Conservation (phyloP, 1,140 invertebrate species). For the Diabrotica undecimpunctata region DNA sequence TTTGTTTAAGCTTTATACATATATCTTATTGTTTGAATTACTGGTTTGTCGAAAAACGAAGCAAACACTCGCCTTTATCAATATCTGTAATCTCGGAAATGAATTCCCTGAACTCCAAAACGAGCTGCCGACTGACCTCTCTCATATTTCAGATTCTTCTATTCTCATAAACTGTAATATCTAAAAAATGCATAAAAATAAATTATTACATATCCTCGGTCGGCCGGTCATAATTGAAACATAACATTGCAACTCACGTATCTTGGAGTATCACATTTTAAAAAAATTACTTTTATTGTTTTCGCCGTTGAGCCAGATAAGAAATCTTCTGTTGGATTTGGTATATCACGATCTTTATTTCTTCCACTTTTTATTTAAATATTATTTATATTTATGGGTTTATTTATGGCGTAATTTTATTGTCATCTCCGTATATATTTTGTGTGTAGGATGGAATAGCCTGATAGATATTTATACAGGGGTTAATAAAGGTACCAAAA, state of each 20-base stretch:
- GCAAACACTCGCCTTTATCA: slow-evolving; percentile 11
- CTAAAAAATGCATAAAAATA: slow-evolving; percentile 19
- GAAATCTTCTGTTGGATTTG: too few relatives aligned
- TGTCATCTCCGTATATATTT: too few relatives aligned
- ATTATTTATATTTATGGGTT: too few relatives aligned
- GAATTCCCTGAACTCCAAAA: slow-evolving; percentile 15
- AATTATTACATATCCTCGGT: slow-evolving; percentile 10
- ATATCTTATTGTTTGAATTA: too few relatives aligned
- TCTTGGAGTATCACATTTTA: slow-evolving; percentile 26
- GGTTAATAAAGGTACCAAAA: too few relatives aligned
- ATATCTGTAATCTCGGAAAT: slow-evolving; percentile 24
- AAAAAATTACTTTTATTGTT: slow-evolving; percentile 26
- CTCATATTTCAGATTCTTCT: slow-evolving; percentile 12
- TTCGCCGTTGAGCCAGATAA: slow-evolving; percentile 1
- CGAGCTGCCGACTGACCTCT: slow-evolving; percentile 6
- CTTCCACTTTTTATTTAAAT: too few relatives aligned
- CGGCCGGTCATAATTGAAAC: slow-evolving; percentile 26
- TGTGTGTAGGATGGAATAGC: too few relatives aligned
- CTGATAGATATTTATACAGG: too few relatives aligned
- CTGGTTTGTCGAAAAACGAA: too few relatives aligned
- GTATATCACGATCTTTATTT: too few relatives aligned
- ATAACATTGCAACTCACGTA: slow-evolving; percentile 31
- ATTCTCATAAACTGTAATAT: slow-evolving; percentile 16
- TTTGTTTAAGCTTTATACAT: neutral
- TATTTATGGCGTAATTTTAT: too few relatives aligned